Evolutionary conservation across 2,113 vertebrate genomes (phyloP).

Genomic region (Pelvicachromis taeniatus): DNA sequence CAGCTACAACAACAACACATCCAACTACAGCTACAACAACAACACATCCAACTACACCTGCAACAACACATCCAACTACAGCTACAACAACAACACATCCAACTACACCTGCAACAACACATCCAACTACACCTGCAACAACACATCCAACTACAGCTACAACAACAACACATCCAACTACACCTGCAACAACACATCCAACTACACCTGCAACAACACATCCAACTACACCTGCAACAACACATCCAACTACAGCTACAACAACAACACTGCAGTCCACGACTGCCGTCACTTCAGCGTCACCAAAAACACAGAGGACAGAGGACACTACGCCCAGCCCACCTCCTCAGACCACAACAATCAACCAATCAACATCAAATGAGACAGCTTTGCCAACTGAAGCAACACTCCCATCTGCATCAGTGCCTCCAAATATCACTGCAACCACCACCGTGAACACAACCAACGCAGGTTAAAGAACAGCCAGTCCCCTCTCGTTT

Average conservation of each 20-base stretch:
- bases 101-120: no score
- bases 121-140: not conserved
- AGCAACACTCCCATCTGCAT: not conserved
- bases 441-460: not conserved
- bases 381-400: not conserved
- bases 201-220: not conserved
- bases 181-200: not conserved
- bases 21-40: not conserved
- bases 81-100: not conserved
- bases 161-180: not conserved
- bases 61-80: not conserved
- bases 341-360: not conserved
- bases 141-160: no score
- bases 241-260: not conserved
- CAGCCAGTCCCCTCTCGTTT: not conserved
- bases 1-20: not conserved
- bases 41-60: not conserved
- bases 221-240: no score
- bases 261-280: not conserved
- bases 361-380: not conserved
- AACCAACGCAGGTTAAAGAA: constrained; percentile 30
- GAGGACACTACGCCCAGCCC: not conserved
- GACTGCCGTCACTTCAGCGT: not conserved
- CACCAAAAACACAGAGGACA: not conserved
- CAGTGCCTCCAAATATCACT: not conserved